These are phyloP conservation scores for Eulithis testata DNA, from an alignment of 2,888 invertebrate genomes.

Conservation along the genomic window DNA sequence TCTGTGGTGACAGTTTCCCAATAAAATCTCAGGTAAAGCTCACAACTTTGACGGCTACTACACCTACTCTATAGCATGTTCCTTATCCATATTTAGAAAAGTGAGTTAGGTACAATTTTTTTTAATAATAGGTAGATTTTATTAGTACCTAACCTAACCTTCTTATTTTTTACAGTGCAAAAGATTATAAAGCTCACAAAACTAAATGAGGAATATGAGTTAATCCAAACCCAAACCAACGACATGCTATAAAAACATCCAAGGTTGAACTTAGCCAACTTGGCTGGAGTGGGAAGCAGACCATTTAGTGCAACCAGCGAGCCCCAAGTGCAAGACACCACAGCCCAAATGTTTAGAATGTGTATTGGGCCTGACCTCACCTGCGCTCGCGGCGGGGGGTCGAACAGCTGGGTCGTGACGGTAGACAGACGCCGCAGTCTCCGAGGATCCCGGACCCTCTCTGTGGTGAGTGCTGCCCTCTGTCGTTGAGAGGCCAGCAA, in stretches of 20 bases:
- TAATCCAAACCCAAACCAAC: too few relatives aligned
- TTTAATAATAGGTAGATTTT: too few relatives aligned
- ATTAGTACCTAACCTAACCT: too few relatives aligned
- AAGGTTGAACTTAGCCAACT: too few relatives aligned
- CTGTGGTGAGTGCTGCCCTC: slow-evolving; percentile 29
- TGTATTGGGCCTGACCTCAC: slow-evolving; percentile 71
- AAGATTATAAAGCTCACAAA: too few relatives aligned
- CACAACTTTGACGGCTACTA: too few relatives aligned
- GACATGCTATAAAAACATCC: too few relatives aligned
- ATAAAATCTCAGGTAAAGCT: slow-evolving; percentile 1
- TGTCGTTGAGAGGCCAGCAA: slow-evolving; percentile 57
- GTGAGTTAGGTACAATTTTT: too few relatives aligned
- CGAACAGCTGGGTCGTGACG: slow-evolving; percentile 72
- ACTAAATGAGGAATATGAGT: too few relatives aligned
- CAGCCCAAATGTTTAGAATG: slow-evolving; percentile 26
- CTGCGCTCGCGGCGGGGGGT: slow-evolving; percentile 76
- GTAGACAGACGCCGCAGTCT: slow-evolving; percentile 70
- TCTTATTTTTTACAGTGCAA: too few relatives aligned
- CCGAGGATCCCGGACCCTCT: slow-evolving; percentile 57
- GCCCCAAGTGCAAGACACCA: slow-evolving; percentile 18
- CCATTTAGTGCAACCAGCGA: slow-evolving; percentile 8
- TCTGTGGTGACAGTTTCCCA: slow-evolving; percentile 7
- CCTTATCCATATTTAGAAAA: too few relatives aligned
- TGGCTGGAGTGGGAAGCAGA: background rate
- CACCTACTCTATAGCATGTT: too few relatives aligned